Evolutionary conservation across 2,797 vertebrate genomes (phyloP).

Genomic region (Hozukius guyotensis): DNA sequence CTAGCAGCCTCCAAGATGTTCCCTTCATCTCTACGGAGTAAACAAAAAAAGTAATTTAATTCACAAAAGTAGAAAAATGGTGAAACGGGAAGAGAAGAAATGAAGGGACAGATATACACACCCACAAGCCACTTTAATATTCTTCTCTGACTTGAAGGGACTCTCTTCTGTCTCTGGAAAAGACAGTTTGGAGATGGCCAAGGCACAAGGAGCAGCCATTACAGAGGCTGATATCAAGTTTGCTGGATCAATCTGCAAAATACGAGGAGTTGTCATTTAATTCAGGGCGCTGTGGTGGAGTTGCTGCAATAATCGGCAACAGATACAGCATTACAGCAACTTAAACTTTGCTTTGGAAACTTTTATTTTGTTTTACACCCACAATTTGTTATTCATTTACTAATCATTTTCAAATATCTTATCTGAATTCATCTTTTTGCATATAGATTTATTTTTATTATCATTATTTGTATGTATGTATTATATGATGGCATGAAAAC

Average conservation of each 20-base stretch:
- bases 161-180: conserved; percentile 93
- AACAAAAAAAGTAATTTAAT: not conserved
- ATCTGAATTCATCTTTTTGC: not conserved
- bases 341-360: not conserved
- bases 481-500: not conserved
- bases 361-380: not conserved
- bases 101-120: conserved; percentile 62
- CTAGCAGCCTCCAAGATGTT: conserved; percentile 95
- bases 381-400: not conserved
- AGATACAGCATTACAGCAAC: not conserved
- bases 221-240: conserved; percentile 94
- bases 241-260: conserved; percentile 88
- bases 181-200: conserved; percentile 92
- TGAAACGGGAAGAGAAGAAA: not conserved
- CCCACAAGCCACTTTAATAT: conserved; percentile 83
- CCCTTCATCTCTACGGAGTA: conserved; percentile 83
- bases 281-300: not conserved
- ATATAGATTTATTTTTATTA: not conserved
- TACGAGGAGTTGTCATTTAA: not conserved
- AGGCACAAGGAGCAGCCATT: conserved; percentile 96
- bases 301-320: not conserved
- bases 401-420: not conserved
- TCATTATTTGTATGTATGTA: not conserved
- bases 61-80: not conserved
- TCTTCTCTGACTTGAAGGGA: conserved; percentile 80